Conservation (phyloP, 2,888 invertebrate species). For the Odiellus spinosus region DNA sequence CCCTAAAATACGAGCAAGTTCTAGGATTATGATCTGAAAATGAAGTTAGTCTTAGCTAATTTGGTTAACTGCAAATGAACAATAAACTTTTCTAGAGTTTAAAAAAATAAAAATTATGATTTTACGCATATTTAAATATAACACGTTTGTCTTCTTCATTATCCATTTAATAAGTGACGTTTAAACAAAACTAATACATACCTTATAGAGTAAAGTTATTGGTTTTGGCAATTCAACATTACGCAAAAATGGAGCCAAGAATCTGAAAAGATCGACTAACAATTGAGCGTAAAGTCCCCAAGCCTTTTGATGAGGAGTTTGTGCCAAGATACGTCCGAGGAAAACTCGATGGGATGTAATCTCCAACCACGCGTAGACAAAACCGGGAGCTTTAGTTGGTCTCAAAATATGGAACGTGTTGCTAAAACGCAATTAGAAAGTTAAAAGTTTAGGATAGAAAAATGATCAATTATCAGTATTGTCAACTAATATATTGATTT, state of each 20-base stretch:
- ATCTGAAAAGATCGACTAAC: slow-evolving; percentile 87
- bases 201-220: slow-evolving; percentile 85
- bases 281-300: slow-evolving; percentile 97
- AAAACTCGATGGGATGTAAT: slow-evolving; percentile 91
- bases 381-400: slow-evolving; percentile 84
- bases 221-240: slow-evolving; percentile 93
- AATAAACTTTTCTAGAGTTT: too few species aligned
- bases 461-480: slow-evolving; percentile 5
- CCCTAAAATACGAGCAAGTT: too few species aligned
- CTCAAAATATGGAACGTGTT: slow-evolving; percentile 84
- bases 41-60: too few species aligned
- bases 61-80: too few species aligned
- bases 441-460: slow-evolving; percentile 1
- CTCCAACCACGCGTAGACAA: slow-evolving; percentile 97
- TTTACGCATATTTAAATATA: neutral
- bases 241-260: slow-evolving; percentile 86
- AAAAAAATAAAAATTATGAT: neutral
- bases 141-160: neutral
- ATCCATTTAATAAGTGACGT: neutral
- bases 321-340: slow-evolving; percentile 78
- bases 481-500: too few species aligned
- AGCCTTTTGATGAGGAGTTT: slow-evolving; percentile 74
- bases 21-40: too few species aligned
- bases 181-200: slow-evolving; percentile 29
- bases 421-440: slow-evolving; percentile 23